Evolutionary conservation across 2,113 vertebrate species (phyloP), one percentile per base, ranked within the genome.

Genomic region (Zosterops pallidus): DNA sequence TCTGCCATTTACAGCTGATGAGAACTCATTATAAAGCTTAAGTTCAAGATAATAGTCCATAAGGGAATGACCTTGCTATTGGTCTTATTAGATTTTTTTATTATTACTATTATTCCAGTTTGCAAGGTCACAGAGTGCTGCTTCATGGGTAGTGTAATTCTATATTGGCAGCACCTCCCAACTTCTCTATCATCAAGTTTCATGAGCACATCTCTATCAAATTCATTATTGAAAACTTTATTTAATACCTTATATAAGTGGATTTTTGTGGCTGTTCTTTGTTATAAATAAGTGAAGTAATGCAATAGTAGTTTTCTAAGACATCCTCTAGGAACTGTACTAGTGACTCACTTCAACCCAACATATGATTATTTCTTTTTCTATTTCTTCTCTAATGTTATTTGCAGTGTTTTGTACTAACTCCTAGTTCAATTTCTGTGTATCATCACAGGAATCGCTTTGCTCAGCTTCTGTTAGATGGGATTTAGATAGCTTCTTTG

Each of bases 31-130:
- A 62, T 37, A 76, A 44, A 93, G 19, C 28, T 90, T 29, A 94
- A 93, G 44, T 72, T 95, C 65, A 87, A 84, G 28, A 79, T 57
- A 82, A 64, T 62, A 89, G 70, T 87, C 84, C 49, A 33, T 71
- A 52, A 47, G n/a, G 37, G 70, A 87, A 76, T 68, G 31, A 87
- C 52, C 65, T 93, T 76, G 37, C 12, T 82, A 37, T 85, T 71
- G 65, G 19, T 85, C 53, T 89, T 89, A 87, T 71, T 84, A 91
- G 87, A 84, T 91, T 82, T 94, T n/a, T 33, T 91, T 96, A 56
- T 86, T 86, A 63, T 80, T 89, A 42, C 18, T 91, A 9, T 84
- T 84, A 91, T 84, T 87, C 14, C 19, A 53, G 44, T 79, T 91
- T 20, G 2, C 64, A 91, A 86, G 39, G 65, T 84, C 84, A 92